These are phyloP conservation scores for Aramus guarauna DNA, from an alignment of 2,113 vertebrate genomes.

Conservation along the genomic window DNA sequence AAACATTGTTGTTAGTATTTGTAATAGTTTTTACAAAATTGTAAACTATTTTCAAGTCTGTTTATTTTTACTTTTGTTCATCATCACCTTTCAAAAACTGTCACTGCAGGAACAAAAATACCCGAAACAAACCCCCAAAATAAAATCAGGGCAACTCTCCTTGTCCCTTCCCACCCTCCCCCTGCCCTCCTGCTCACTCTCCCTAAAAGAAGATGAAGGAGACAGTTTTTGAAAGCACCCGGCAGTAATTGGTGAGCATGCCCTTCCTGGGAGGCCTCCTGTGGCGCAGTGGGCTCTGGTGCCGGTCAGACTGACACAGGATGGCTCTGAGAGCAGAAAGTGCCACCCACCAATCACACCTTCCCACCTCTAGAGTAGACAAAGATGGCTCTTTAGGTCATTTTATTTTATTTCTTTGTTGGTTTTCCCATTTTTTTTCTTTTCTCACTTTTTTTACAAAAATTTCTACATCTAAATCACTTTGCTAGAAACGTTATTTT, in stretches of 20 bases:
- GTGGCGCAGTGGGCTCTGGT: rapidly evolving
- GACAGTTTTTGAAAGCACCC: constrained; percentile 35
- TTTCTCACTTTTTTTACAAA: constrained; percentile 38
- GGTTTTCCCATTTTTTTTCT: not conserved
- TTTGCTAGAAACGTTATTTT: constrained; percentile 71
- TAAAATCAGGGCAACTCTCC: not conserved
- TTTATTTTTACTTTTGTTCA: constrained; percentile 15
- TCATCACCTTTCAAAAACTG: constrained; percentile 38
- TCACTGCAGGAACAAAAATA: not conserved
- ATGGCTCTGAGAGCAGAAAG: not conserved
- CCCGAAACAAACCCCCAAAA: not conserved
- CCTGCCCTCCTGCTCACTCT: not conserved
- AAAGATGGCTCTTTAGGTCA: constrained; percentile 60
- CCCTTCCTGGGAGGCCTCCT: not conserved
- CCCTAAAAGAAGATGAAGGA: not conserved
- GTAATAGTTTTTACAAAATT: constrained; percentile 66
- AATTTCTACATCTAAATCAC: constrained; percentile 62
- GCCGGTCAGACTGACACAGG: not conserved
- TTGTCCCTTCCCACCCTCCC: not conserved
- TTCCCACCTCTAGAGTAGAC: constrained; percentile 50
- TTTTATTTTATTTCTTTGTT: constrained; percentile 63
- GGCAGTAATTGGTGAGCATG: not conserved
- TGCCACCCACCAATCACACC: not conserved
- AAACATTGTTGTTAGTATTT: constrained; percentile 56
- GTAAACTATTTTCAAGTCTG: constrained; percentile 68